Evolutionary conservation across 1,140 invertebrate genomes (phyloP).

Genomic region (Temnothorax longispinosus): DNA sequence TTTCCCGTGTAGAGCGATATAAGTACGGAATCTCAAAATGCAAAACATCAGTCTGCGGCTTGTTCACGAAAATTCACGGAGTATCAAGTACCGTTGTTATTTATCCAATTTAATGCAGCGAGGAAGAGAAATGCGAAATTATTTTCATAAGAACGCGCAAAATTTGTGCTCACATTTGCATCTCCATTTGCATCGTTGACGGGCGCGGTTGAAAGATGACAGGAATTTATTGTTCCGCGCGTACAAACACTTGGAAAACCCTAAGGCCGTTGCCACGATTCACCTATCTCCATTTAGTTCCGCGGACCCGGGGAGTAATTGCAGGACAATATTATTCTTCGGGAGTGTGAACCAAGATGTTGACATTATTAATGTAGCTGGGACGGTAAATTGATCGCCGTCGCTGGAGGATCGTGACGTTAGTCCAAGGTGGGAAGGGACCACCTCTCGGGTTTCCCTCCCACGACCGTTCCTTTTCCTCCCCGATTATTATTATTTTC

Average conservation of each 20-base stretch:
- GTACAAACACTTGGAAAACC: conserved; percentile 62
- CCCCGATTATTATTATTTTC: conserved; percentile 23
- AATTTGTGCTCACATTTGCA: conserved; percentile 3
- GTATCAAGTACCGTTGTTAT: not conserved
- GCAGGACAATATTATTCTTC: conserved; percentile 69
- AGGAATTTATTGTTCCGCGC: conserved; percentile 33
- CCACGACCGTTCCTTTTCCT: not conserved
- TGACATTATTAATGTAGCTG: conserved; percentile 66
- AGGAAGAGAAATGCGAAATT: not conserved
- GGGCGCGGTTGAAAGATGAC: conserved; percentile 4
- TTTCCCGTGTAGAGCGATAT: not conserved
- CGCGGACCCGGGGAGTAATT: conserved; percentile 53
- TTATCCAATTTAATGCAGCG: not conserved
- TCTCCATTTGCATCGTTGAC: not conserved
- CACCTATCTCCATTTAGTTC: conserved; percentile 22
- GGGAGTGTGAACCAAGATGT: conserved; percentile 62
- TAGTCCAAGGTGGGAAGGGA: not conserved
- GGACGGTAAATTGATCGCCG: conserved; percentile 43
- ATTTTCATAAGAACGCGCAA: not conserved
- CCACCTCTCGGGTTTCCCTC: not conserved
- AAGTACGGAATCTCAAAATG: not conserved
- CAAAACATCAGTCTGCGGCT: not conserved
- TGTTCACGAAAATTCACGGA: not conserved
- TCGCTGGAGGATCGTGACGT: conserved; percentile 29
- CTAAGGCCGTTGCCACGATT: conserved; percentile 31